phyloP scores from a whole-genome alignment of 2,797 vertebrate genomes.

The Chaetodon trifasciatus region DNA sequence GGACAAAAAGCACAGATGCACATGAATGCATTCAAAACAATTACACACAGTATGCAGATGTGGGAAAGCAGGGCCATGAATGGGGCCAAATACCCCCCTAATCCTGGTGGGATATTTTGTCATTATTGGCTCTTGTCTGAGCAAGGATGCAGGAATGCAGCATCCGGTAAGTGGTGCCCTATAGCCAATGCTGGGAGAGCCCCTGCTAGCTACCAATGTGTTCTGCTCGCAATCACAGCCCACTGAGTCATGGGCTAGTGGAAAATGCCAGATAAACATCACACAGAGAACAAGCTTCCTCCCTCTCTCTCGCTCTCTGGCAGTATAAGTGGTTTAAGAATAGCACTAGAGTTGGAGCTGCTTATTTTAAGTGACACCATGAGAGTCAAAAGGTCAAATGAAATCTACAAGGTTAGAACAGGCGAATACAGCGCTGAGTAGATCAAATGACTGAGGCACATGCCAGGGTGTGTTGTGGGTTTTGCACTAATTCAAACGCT shows the following conservation, averaged over 20 bases:
- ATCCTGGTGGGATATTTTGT: conserved; percentile 54
- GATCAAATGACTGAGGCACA: conserved; percentile 56
- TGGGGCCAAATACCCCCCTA: conserved; percentile 32
- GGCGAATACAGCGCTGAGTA: conserved; percentile 46
- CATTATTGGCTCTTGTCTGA: conserved; percentile 52
- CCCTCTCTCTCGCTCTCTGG: conserved; percentile 41
- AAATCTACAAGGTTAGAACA: conserved; percentile 62
- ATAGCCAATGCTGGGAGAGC: conserved; percentile 46
- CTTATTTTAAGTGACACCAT: conserved; percentile 79
- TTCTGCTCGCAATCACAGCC: conserved; percentile 76
- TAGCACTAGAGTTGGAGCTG: conserved; percentile 70
- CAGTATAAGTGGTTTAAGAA: conserved; percentile 79
- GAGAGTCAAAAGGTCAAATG: conserved; percentile 77
- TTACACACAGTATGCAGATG: conserved; percentile 45
- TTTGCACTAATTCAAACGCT: conserved; percentile 62
- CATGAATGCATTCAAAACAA: conserved; percentile 42
- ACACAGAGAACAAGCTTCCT: conserved; percentile 73
- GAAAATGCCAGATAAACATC: conserved; percentile 85
- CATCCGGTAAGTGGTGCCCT: conserved; percentile 68
- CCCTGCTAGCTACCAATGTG: conserved; percentile 61
- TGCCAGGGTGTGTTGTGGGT: conserved; percentile 43
- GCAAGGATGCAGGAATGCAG: conserved; percentile 61
- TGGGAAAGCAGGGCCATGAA: conserved; percentile 33
- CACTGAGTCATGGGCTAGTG: conserved; percentile 75
- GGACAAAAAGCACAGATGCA: conserved; percentile 51